Percentiles rank a stretch among this genome's conserved stretches.
These are phyloP conservation scores for Himalopsyche anomala DNA, from an alignment of 2,888 invertebrate genomes.

Conservation along the genomic window DNA sequence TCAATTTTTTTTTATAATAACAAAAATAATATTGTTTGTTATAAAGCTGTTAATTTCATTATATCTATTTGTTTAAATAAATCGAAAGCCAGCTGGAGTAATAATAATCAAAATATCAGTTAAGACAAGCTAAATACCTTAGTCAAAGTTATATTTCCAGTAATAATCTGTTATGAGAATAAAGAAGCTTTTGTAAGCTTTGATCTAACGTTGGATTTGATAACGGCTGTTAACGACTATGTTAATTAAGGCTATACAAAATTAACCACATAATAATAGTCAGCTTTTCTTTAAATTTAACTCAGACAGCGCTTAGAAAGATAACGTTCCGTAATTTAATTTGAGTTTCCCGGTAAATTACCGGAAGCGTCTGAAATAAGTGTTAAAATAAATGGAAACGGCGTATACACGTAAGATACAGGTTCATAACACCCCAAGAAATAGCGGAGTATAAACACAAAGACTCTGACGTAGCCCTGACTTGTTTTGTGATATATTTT, in stretches of 20 bases:
- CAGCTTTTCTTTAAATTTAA: not conserved
- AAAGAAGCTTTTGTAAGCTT: conserved; percentile 26
- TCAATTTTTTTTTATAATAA: too few species aligned
- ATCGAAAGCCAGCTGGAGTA: too few species aligned
- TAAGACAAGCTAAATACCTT: not conserved
- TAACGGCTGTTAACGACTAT: conserved; percentile 27
- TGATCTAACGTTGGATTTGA: not conserved
- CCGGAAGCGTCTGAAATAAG: conserved; percentile 26
- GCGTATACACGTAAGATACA: conserved; percentile 7
- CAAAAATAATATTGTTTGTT: too few species aligned
- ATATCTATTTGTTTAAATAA: too few species aligned
- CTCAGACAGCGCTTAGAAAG: conserved; percentile 9
- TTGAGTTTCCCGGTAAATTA: conserved; percentile 20
- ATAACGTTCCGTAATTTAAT: conserved; percentile 3
- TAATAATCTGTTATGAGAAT: not conserved
- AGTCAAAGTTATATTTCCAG: not conserved
- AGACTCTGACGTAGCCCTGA: not conserved
- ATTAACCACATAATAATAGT: conserved; percentile 27
- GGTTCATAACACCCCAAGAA: not conserved
- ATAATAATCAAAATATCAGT: too few species aligned
- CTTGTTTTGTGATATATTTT: not conserved
- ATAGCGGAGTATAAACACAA: not conserved
- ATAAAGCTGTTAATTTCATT: too few species aligned
- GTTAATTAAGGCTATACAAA: conserved; percentile 20
- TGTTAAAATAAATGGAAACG: conserved; percentile 10